Conservation (phyloP, 1,140 invertebrate species). For the Drosophila jambulina region DNA sequence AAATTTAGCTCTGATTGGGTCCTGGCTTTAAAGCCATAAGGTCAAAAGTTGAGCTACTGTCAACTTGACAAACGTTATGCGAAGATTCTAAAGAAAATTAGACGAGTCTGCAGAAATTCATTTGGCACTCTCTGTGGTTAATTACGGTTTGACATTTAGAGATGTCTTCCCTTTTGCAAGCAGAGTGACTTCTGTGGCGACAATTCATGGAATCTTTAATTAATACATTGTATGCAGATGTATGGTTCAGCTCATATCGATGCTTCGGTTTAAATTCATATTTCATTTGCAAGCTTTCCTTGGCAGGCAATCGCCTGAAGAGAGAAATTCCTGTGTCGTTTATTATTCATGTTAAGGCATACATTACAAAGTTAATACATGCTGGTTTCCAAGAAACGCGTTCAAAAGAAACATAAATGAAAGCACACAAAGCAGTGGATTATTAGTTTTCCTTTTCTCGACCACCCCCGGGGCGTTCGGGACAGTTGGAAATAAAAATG, state of each 20-base stretch:
- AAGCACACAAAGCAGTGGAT: constrained; percentile 27
- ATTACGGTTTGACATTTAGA: neutral
- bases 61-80: neutral
- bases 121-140: neutral
- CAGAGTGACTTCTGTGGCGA: neutral
- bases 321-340: neutral
- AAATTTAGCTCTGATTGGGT: constrained; percentile 15
- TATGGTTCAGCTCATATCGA: neutral
- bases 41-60: constrained; percentile 3
- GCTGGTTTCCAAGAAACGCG: constrained; percentile 17
- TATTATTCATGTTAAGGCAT: constrained; percentile 11
- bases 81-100: constrained; percentile 7
- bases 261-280: constrained; percentile 2
- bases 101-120: neutral
- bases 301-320: neutral
- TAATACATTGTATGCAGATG: neutral
- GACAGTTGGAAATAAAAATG: constrained; percentile 4
- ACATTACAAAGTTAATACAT: constrained; percentile 16
- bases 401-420: constrained; percentile 31
- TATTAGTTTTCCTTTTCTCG: constrained; percentile 24
- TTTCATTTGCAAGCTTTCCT: neutral
- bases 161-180: neutral
- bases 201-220: constrained; percentile 1
- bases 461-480: neutral
- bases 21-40: neutral